Percentiles rank a stretch among this genome's conserved stretches.
These are phyloP conservation scores for Plecotus auritus DNA, from an alignment of 2,113 vertebrate species.

Conservation along the genomic window DNA sequence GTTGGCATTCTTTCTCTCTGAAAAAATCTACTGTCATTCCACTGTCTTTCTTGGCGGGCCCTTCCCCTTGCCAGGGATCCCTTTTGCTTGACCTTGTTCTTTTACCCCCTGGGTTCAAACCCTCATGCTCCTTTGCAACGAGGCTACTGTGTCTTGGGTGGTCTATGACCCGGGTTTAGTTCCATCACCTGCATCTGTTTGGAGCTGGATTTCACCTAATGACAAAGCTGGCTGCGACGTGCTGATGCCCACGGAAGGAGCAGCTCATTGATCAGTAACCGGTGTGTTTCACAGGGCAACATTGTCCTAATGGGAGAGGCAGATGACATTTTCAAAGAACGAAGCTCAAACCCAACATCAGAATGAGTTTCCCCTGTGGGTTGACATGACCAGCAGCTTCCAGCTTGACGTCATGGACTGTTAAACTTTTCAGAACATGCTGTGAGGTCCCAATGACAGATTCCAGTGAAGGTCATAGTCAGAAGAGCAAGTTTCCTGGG, in stretches of 20 bases:
- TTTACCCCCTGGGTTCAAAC: neutral
- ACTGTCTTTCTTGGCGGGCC: neutral
- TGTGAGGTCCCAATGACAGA: neutral
- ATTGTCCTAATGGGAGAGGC: neutral
- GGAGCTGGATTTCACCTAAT: neutral
- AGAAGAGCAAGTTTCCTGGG: neutral
- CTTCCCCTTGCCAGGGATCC: neutral
- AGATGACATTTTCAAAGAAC: neutral
- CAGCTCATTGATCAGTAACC: neutral
- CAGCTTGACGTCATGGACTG: neutral
- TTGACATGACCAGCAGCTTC: neutral
- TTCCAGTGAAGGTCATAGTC: neutral
- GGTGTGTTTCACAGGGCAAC: neutral
- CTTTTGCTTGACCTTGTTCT: neutral
- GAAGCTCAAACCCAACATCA: neutral
- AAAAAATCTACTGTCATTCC: neutral
- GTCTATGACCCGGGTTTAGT: neutral
- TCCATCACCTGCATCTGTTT: neutral
- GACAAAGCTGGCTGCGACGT: too few relatives aligned
- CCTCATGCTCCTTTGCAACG: accelerated
- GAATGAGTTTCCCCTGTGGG: neutral
- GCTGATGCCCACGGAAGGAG: neutral
- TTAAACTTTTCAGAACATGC: neutral
- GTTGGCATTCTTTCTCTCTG: neutral
- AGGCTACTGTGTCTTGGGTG: neutral